Conservation (phyloP, 2,888 invertebrate genomes). For the Meiosimyza platycephala region DNA sequence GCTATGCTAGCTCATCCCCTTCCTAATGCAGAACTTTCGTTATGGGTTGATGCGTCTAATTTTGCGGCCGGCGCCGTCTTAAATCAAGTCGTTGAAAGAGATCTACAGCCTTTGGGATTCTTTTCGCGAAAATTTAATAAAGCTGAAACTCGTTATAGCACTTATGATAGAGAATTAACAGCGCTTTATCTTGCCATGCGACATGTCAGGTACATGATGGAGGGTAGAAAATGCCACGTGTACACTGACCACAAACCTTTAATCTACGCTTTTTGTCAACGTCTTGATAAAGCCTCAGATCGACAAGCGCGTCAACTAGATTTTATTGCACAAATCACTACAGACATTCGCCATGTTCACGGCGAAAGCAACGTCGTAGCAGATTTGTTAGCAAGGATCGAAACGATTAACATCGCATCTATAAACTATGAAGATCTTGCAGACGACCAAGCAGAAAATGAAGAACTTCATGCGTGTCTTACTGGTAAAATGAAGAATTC, state of each 20-base stretch:
- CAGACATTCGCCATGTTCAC: conserved; percentile 41
- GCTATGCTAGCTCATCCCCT: not conserved
- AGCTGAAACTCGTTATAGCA: conserved; percentile 57
- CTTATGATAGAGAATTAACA: conserved; percentile 62
- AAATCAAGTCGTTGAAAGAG: conserved; percentile 52
- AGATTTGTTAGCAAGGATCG: conserved; percentile 44
- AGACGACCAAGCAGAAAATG: conserved; percentile 35
- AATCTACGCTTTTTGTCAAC: conserved; percentile 53
- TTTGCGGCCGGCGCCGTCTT: conserved; percentile 60
- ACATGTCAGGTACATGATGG: conserved; percentile 47
- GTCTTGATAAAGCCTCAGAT: conserved; percentile 46
- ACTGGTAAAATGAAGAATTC: conserved; percentile 25
- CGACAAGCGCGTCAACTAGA: conserved; percentile 39
- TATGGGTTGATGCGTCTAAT: conserved; percentile 56
- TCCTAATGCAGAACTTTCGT: conserved; percentile 30
- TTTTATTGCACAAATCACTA: too few relatives aligned
- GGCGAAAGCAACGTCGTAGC: conserved; percentile 43
- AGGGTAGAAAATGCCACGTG: conserved; percentile 43
- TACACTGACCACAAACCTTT: conserved; percentile 48
- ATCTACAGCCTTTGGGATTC: conserved; percentile 60
- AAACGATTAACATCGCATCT: conserved; percentile 18
- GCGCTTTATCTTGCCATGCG: conserved; percentile 60
- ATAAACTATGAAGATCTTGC: conserved; percentile 39
- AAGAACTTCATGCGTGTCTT: conserved; percentile 31
- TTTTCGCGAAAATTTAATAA: conserved; percentile 58